Evolutionary conservation across 2,797 vertebrate genomes (phyloP).

Genomic region (Geotrypetes seraphini): DNA sequence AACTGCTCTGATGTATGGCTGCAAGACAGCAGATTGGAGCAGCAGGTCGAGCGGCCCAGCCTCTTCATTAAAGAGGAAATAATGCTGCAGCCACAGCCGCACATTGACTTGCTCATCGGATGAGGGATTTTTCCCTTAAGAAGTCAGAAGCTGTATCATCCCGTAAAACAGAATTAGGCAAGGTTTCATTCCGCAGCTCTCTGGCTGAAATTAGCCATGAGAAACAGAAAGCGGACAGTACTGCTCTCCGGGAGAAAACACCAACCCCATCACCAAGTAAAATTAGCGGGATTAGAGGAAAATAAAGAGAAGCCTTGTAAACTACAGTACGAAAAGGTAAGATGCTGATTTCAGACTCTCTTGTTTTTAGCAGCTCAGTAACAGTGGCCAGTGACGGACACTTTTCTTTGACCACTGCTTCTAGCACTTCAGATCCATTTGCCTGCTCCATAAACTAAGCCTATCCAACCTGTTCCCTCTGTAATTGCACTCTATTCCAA

Average conservation of each 20-base stretch:
- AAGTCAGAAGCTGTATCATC: constrained; percentile 48
- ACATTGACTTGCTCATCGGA: constrained; percentile 90
- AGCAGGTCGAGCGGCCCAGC: constrained; percentile 90
- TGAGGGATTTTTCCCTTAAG: constrained; percentile 47
- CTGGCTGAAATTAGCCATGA: constrained; percentile 41
- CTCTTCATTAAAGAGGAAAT: constrained; percentile 98
- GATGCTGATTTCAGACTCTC: constrained; percentile 27
- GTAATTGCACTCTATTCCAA: constrained; percentile 31
- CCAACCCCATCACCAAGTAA: constrained; percentile 25
- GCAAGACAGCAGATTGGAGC: constrained; percentile 88
- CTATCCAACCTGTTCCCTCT: constrained; percentile 53
- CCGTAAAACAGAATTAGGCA: constrained; percentile 40
- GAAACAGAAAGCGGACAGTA: constrained; percentile 19
- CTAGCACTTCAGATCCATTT: constrained; percentile 31
- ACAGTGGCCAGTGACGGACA: constrained; percentile 22
- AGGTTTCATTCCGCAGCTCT: constrained; percentile 60
- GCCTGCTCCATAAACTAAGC: constrained; percentile 35
- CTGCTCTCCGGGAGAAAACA: constrained; percentile 12
- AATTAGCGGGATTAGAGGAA: constrained; percentile 8
- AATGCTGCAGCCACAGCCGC: constrained; percentile 95
- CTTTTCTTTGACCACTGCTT: constrained; percentile 22
- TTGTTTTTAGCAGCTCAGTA: constrained; percentile 15
- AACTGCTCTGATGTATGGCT: constrained; percentile 89
- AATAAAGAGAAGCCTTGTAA: neutral
- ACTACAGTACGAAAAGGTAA: constrained; percentile 19